Evolutionary conservation across 2,113 vertebrate genomes (phyloP), one percentile per base, ranked within the genome.

Genomic region (Apeltes quadracus): DNA sequence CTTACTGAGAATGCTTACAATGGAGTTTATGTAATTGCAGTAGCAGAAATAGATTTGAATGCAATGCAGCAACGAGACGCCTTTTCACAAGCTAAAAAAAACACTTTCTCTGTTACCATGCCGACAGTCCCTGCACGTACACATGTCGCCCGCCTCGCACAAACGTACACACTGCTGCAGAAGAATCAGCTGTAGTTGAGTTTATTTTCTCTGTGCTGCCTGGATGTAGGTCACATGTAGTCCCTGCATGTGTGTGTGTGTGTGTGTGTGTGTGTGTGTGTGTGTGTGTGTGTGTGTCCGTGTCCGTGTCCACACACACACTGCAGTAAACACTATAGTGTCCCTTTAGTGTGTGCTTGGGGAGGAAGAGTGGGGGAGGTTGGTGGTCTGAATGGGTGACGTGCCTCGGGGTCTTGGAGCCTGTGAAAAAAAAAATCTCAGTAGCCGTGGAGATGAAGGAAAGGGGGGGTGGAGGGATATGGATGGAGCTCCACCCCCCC

Each of bases 341-440:
- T 54, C 15, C 18, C 11, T 55, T 68, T 9, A 32, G 16, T 48
- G 50, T 55, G 38, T 67, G 32, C 29, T 3, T 2, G 32, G 32
- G 32, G 32, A 34, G 32, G 32, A 29, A 5, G 29, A 5, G 29
- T 29, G 29, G 29, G 29, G 29, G 29, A 29, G 32, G 32, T 3
- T 23, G 11, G 46, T 2, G 59, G 4, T 63, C 23, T 32, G 36
- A 7, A 27, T 38, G 53, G 12, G 55, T 38, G 51, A 38, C 38
- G 1, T 36, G 25, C 43, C 23, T 3, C 0, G 51, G 25, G 25
- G 34, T 43, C 46, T 59, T 64, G 75, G 22, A 44, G 32, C 48
- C 50, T 7, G 41, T 69, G 69, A 85, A 84, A 87, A 74, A 87
- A 74, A 46, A 84, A 44, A 44, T 76, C 75, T 84, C 80, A 66